Percentiles rank a stretch among this genome's conserved stretches.
Evolutionary conservation across 2,113 vertebrate species (phyloP).

Genomic region (Tonatia bakeri): DNA sequence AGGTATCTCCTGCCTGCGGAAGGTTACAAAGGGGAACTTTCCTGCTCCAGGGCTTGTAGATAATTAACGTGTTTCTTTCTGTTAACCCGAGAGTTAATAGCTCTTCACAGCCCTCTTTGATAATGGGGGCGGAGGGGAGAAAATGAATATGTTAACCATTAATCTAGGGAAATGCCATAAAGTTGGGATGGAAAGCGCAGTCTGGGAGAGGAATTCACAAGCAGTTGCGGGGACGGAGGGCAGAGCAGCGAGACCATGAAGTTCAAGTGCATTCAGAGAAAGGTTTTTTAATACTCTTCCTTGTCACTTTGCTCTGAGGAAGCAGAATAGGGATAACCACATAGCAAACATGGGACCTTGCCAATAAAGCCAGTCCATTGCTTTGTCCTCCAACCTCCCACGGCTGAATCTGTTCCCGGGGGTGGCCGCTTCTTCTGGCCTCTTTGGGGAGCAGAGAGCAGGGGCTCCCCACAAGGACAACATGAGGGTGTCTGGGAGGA

Average conservation of each 20-base stretch:
- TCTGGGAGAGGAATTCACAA: neutral
- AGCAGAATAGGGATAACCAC: neutral
- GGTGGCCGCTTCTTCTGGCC: neutral
- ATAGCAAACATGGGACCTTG: neutral
- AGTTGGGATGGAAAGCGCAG: slow-evolving; percentile 68
- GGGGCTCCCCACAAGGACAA: neutral
- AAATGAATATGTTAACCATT: slow-evolving; percentile 78
- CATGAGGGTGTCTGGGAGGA: neutral
- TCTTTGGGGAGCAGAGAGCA: neutral
- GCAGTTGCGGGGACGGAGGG: neutral
- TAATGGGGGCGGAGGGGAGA: slow-evolving; percentile 68
- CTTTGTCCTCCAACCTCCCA: neutral
- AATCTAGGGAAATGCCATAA: slow-evolving; percentile 73
- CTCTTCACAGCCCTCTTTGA: slow-evolving; percentile 78
- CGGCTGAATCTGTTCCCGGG: neutral
- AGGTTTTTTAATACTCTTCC: neutral
- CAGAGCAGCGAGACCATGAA: neutral
- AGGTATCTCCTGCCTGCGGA: slow-evolving; percentile 63
- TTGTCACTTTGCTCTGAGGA: slow-evolving; percentile 2
- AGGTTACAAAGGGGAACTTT: slow-evolving; percentile 74
- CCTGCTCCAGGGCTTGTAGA: slow-evolving; percentile 77
- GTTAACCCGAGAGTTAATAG: slow-evolving; percentile 81
- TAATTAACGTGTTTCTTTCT: slow-evolving; percentile 81
- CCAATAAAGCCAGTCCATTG: neutral
- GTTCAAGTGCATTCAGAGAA: neutral